phyloP scores from a whole-genome alignment of 1,140 invertebrate genomes.

The Lysiphlebus fabarum region DNA sequence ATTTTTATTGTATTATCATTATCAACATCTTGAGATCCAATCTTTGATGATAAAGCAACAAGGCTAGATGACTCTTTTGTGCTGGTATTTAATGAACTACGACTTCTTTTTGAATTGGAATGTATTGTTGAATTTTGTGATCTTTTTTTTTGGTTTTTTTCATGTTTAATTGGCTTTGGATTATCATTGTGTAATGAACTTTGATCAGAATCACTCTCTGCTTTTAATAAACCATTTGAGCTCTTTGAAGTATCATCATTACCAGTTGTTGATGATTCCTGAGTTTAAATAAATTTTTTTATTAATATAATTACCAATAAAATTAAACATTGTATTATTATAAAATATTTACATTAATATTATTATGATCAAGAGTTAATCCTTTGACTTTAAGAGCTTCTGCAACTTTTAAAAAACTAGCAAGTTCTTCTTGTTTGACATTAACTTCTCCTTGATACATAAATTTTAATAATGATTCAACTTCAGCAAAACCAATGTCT shows the following conservation, averaged over 20 bases:
- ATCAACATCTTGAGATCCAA: not conserved
- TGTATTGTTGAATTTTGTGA: not conserved
- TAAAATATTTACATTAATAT: slow-evolving; percentile 3
- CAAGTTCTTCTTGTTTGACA: slow-evolving; percentile 78
- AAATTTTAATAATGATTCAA: slow-evolving; percentile 77
- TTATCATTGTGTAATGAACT: not conserved
- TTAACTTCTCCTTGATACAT: slow-evolving; percentile 87
- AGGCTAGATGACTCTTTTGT: no score
- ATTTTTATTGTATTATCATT: slow-evolving; percentile 2
- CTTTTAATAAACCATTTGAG: slow-evolving; percentile 6
- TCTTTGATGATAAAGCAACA: not conserved
- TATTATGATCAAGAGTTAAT: slow-evolving; percentile 43
- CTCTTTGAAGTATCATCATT: not conserved
- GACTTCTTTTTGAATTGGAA: not conserved
- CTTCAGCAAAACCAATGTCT: slow-evolving; percentile 72
- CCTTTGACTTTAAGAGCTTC: slow-evolving; percentile 83
- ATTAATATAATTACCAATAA: not conserved
- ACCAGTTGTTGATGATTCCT: not conserved
- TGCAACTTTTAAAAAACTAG: slow-evolving; percentile 78
- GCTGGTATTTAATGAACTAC: not conserved
- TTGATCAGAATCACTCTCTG: slow-evolving; percentile 4
- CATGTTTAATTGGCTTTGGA: not conserved
- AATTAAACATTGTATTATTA: not conserved
- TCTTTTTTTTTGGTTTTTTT: slow-evolving; percentile 4
- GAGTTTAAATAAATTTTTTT: not conserved